A percentile compares a stretch with the other conserved stretches of the same genome.
These are phyloP conservation scores for Ceyx melanurus DNA, from an alignment of 2,113 vertebrate species.

Conservation along the genomic window DNA sequence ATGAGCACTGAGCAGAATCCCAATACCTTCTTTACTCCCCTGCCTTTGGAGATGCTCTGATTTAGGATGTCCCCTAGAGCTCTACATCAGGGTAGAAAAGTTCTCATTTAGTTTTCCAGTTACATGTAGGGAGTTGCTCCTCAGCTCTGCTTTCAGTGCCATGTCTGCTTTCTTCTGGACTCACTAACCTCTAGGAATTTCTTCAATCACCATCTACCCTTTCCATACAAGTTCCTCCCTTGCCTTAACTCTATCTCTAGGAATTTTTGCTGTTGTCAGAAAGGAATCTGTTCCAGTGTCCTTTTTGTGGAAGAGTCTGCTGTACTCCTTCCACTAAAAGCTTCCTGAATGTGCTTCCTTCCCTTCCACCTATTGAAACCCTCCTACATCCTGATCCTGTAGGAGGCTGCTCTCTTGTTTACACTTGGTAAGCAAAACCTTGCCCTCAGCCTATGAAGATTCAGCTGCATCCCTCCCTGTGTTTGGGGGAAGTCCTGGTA, in stretches of 20 bases:
- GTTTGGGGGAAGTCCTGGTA: neutral
- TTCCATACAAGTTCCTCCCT: too few species aligned
- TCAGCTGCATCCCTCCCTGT: neutral
- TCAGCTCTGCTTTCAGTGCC: neutral
- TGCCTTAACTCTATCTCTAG: neutral
- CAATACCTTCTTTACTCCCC: neutral
- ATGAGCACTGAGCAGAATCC: neutral
- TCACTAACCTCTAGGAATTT: neutral
- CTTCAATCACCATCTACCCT: neutral
- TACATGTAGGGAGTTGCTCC: accelerated
- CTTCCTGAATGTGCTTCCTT: neutral
- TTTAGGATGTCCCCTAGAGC: neutral
- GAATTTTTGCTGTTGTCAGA: conserved; percentile 2
- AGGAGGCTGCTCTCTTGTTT: conserved; percentile 23
- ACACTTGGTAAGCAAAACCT: neutral
- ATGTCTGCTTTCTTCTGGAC: neutral
- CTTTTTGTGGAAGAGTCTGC: neutral
- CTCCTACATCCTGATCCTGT: conserved; percentile 26
- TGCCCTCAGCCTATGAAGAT: neutral
- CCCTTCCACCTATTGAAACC: conserved; percentile 23
- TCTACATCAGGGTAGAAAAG: accelerated
- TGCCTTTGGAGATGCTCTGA: neutral
- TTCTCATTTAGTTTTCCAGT: neutral
- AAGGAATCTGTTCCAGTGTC: neutral
- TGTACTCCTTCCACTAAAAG: neutral